Evolutionary conservation across 2,888 invertebrate species (phyloP), one percentile per base, ranked within the genome.

Genomic region (Amblyjoppa fuscipennis): DNA sequence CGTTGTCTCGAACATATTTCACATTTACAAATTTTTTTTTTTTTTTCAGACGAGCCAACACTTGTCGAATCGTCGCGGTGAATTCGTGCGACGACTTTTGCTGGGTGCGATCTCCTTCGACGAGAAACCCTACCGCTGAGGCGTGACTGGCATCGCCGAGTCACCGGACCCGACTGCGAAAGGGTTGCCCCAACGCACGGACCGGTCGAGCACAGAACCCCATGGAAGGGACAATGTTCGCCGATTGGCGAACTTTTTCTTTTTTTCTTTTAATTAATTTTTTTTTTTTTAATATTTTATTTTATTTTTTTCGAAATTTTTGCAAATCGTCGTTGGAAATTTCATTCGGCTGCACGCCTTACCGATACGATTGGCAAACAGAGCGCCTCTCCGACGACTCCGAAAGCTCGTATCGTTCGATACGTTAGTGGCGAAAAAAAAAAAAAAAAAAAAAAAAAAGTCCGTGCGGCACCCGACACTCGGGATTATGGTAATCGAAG

Each of bases 401-500:
- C 59, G 28, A 28, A 59, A 28, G 59, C 28, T 28, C 4, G 28
- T 28, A 28, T 28, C 59, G 31, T 64, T 64, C 31, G 34, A 64
- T 34, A 64, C 34, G 2, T 20, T 31, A 34, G n/a, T 64, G 64
- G 31, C 6, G n/a, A 49, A 49, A 16, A 49, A 45, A 41, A 41
- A 84, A 79, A 70, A 83, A 83, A 34, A 49, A 49, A 16, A 49
- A 45, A 41, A 41, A 84, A 79, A 70, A 75, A 83, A 83, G 69
- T 83, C 70, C 71, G 49, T 73, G 69, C 76, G 83, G 71, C 71
- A 84, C 71, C 86, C 73, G 87, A 84, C 78, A 84, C 86, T 83
- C 56, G 77, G 86, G 84, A 88, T 88, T 90, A 89, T 86, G 87
- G 92, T 92, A 92, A 92, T 90, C 88, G 91, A 91, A 91, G 89